A percentile compares a stretch with the other conserved stretches of the same genome.
phyloP scores from a whole-genome alignment of 1,140 invertebrate species.

The Anastatus disparis region DNA sequence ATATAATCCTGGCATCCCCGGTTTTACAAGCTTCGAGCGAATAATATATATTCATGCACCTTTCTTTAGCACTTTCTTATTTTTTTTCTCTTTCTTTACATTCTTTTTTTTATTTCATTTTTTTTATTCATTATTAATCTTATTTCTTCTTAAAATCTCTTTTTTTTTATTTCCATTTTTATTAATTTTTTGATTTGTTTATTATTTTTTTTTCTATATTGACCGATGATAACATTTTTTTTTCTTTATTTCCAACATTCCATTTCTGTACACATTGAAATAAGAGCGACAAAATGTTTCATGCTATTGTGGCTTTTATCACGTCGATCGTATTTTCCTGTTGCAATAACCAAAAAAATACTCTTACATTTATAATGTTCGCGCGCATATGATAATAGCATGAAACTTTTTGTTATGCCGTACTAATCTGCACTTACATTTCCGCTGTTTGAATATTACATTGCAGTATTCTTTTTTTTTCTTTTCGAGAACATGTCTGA shows the following conservation, averaged over 20 bases:
- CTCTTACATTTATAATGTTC: not conserved
- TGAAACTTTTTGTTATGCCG: not conserved
- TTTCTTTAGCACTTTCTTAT: slow-evolving; percentile 32
- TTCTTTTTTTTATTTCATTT: slow-evolving; percentile 27
- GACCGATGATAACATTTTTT: slow-evolving; percentile 28
- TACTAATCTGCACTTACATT: slow-evolving; percentile 8
- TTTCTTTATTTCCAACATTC: not conserved
- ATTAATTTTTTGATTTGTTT: slow-evolving; percentile 31
- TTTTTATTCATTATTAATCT: slow-evolving; percentile 38
- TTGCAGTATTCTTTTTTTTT: not conserved
- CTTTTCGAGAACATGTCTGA: not conserved
- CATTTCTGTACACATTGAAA: slow-evolving; percentile 45
- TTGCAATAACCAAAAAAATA: not conserved
- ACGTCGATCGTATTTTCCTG: not conserved
- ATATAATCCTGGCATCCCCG: slow-evolving; percentile 58
- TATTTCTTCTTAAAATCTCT: slow-evolving; percentile 18
- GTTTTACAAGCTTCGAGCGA: slow-evolving; percentile 51
- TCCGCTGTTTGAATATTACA: slow-evolving; percentile 10
- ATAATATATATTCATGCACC: slow-evolving; percentile 35
- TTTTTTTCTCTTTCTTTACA: slow-evolving; percentile 31
- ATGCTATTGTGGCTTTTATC: too few relatives aligned
- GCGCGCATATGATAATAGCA: too few relatives aligned
- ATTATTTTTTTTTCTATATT: slow-evolving; percentile 36
- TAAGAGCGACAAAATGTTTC: slow-evolving; percentile 37
- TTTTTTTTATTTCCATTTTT: not conserved